A percentile compares a stretch with the other conserved stretches of the same genome.
These are phyloP conservation scores for Grammatotria lemairii DNA, from an alignment of 2,113 vertebrate genomes.

Conservation along the genomic window DNA sequence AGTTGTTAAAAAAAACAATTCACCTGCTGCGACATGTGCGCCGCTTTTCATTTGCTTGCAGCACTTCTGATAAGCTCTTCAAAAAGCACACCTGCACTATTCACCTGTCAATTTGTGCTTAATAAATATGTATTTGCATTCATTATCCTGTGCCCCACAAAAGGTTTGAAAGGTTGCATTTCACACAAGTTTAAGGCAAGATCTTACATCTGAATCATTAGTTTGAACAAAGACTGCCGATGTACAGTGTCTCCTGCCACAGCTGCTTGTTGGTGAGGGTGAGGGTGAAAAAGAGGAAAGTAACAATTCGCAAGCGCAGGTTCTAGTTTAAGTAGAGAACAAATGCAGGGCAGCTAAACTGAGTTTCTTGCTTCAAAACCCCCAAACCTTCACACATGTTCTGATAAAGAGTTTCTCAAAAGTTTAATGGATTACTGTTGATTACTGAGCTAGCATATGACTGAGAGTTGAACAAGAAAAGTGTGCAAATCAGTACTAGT, in stretches of 20 bases:
- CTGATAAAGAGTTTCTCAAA: not conserved
- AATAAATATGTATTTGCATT: not conserved
- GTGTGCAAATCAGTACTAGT: not conserved
- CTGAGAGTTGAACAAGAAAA: not conserved
- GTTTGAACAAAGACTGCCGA: not conserved
- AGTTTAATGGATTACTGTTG: not conserved
- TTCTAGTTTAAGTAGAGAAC: not conserved
- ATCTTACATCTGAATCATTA: not conserved
- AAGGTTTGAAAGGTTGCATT: not conserved
- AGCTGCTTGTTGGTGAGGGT: not conserved
- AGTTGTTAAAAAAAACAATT: not conserved
- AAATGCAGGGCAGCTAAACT: not conserved
- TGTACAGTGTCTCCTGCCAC: not conserved
- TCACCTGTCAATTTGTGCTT: not conserved
- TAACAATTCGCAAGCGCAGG: not conserved
- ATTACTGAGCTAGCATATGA: not conserved
- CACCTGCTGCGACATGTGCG: not conserved
- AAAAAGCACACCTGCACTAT: not conserved
- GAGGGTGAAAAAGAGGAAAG: not conserved
- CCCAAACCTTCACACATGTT: not conserved
- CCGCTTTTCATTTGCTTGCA: not conserved
- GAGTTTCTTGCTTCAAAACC: not conserved
- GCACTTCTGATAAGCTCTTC: not conserved
- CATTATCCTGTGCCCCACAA: not conserved
- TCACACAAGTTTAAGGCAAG: not conserved